A percentile compares a stretch with the other conserved stretches of the same genome.
phyloP scores from a whole-genome alignment of 2,113 vertebrate species.

The Brienomyrus longianalis region DNA sequence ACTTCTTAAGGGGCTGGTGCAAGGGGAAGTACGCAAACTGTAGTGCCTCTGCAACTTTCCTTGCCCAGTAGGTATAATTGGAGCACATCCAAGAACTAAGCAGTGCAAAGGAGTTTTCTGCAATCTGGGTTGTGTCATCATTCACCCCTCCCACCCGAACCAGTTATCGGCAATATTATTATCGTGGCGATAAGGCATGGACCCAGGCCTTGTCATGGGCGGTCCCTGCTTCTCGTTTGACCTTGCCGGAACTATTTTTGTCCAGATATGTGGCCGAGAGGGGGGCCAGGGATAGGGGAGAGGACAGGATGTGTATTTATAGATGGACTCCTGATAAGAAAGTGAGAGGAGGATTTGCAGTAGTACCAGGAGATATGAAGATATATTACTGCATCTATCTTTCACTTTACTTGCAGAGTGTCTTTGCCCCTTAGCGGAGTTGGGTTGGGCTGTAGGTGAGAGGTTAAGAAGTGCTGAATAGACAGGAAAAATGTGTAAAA shows the following conservation, averaged over 20 bases:
- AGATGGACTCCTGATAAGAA: slow-evolving; percentile 18
- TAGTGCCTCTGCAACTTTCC: background rate
- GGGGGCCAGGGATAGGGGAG: background rate
- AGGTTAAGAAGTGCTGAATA: background rate
- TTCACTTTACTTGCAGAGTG: background rate
- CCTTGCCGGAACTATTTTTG: slow-evolving; percentile 34
- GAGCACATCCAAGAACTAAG: background rate
- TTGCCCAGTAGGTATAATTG: background rate
- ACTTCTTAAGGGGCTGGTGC: background rate
- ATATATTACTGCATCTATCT: background rate
- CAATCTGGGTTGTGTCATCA: background rate
- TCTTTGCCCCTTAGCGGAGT: background rate
- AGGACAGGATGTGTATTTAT: slow-evolving; percentile 26
- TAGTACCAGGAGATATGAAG: slow-evolving; percentile 1
- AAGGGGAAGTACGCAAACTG: background rate
- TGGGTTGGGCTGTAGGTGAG: background rate
- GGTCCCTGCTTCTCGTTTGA: slow-evolving; percentile 19
- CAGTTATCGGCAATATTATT: slow-evolving; percentile 16
- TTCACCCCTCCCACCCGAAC: background rate
- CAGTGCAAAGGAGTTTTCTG: background rate
- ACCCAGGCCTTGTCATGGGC: background rate
- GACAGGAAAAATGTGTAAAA: background rate
- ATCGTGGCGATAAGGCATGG: slow-evolving; percentile 9
- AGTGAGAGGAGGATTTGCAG: slow-evolving; percentile 10
- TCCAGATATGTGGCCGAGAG: slow-evolving; percentile 22